A percentile compares a stretch with the other conserved stretches of the same genome.
These are phyloP conservation scores for Mormyrus iriodes DNA, from an alignment of 2,113 vertebrate genomes.

Conservation along the genomic window DNA sequence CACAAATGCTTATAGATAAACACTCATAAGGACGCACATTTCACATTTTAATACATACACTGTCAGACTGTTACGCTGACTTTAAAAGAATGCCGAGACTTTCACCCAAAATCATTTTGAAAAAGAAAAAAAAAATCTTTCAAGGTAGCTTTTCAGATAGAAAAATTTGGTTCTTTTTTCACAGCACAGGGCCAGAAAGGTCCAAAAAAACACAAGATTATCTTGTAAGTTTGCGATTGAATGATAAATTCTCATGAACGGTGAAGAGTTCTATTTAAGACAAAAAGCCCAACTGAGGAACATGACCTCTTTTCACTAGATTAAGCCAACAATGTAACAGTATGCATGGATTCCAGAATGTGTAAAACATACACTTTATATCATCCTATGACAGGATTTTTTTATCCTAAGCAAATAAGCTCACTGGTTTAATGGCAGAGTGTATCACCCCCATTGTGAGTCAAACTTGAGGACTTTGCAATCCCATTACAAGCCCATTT, in stretches of 20 bases:
- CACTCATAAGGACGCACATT: neutral
- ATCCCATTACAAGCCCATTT: neutral
- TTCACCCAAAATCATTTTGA: neutral
- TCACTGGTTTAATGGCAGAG: neutral
- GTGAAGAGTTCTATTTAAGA: neutral
- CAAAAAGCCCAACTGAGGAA: neutral
- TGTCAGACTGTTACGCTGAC: neutral
- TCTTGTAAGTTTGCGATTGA: neutral
- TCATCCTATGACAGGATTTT: neutral
- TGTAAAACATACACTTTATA: neutral
- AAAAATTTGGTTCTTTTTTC: neutral
- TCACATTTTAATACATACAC: neutral
- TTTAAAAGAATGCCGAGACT: neutral
- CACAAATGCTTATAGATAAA: neutral
- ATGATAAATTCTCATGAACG: neutral
- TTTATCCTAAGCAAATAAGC: neutral
- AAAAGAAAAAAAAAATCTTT: neutral
- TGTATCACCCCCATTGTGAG: neutral
- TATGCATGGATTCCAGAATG: neutral
- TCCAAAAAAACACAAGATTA: neutral
- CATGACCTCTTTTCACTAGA: neutral
- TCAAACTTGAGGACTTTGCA: neutral
- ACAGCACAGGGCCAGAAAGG: neutral
- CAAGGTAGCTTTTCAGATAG: neutral
- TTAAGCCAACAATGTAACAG: neutral